Evolutionary conservation across 2,888 invertebrate species (phyloP).

Genomic region (Nudaria mundana): DNA sequence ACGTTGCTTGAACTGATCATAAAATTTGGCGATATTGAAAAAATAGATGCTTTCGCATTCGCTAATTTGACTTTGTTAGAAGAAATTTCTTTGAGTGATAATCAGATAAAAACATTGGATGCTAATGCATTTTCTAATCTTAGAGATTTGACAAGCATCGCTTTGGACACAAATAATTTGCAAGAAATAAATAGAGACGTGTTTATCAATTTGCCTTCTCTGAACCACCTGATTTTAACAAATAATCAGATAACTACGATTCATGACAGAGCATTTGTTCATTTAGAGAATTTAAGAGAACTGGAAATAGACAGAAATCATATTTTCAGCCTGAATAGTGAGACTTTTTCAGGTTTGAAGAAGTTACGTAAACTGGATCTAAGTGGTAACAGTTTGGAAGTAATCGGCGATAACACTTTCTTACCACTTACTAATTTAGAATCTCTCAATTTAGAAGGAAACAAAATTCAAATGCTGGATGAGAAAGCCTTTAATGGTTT

Average conservation of each 20-base stretch:
- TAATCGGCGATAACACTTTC: conserved; percentile 89
- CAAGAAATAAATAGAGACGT: conserved; percentile 87
- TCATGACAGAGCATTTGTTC: conserved; percentile 91
- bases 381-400: conserved; percentile 86
- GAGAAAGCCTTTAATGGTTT: conserved; percentile 67
- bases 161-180: conserved; percentile 87
- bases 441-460: conserved; percentile 59
- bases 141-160: conserved; percentile 82
- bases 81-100: conserved; percentile 84
- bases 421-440: conserved; percentile 52
- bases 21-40: conserved; percentile 85
- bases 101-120: conserved; percentile 83
- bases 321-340: conserved; percentile 86
- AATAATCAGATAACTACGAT: conserved; percentile 91
- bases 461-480: conserved; percentile 72
- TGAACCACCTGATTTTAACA: conserved; percentile 88
- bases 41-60: conserved; percentile 85
- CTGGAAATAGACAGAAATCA: conserved; percentile 89
- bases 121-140: conserved; percentile 86
- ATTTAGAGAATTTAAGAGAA: conserved; percentile 85
- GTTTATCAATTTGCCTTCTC: conserved; percentile 85
- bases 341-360: conserved; percentile 87
- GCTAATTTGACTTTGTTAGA: conserved; percentile 84
- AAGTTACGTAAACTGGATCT: conserved; percentile 86
- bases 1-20: conserved; percentile 81